Evolutionary conservation across 2,113 vertebrate genomes (phyloP).

Genomic region (Butorides virescens): DNA sequence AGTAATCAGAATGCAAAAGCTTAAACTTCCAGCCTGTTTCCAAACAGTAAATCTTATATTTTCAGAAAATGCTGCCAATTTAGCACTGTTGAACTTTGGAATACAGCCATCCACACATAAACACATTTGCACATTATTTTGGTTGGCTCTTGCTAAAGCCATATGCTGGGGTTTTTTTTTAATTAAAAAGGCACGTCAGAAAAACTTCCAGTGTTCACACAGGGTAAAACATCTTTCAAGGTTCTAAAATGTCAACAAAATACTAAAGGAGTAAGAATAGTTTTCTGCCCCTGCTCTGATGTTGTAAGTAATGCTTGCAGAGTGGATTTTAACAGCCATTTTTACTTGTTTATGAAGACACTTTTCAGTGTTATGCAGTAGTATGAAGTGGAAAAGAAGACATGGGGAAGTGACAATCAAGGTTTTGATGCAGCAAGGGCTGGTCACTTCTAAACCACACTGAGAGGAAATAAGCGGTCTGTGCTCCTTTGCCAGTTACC

Average conservation of each 20-base stretch:
- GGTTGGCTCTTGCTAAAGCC: neutral
- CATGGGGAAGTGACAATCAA: neutral
- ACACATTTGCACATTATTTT: slow-evolving; percentile 7
- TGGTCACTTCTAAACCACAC: neutral
- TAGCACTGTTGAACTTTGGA: neutral
- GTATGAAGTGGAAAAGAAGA: neutral
- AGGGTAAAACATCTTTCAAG: neutral
- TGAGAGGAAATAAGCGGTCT: neutral
- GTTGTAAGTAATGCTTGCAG: neutral
- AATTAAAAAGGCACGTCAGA: slow-evolving; percentile 3
- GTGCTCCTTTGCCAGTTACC: neutral
- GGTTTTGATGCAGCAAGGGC: neutral
- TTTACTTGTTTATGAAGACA: neutral
- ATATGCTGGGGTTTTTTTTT: neutral
- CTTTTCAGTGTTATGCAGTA: neutral
- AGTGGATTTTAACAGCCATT: neutral
- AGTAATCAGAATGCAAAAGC: neutral
- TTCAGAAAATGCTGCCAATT: slow-evolving; percentile 11
- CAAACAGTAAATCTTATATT: slow-evolving; percentile 18
- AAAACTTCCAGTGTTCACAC: neutral
- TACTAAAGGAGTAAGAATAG: neutral
- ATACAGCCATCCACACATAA: neutral
- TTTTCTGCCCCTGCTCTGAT: neutral
- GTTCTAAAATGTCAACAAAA: slow-evolving; percentile 1
- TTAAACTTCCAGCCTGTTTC: slow-evolving; percentile 4